Evolutionary conservation across 2,797 vertebrate species (phyloP).

Genomic region (Rhabdomys pumilio): DNA sequence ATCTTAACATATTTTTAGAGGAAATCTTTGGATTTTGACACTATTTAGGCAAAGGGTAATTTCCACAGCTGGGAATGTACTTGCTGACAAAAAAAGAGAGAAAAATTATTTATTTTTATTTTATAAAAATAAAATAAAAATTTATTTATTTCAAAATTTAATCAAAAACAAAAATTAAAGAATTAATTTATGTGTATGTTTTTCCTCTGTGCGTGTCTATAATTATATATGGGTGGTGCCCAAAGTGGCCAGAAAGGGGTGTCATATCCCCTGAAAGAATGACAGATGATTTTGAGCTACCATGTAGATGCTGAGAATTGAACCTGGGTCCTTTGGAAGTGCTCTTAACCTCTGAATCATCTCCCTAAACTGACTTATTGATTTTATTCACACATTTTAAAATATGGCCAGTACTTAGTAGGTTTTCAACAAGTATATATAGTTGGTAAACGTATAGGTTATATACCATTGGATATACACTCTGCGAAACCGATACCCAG

Average conservation of each 20-base stretch:
- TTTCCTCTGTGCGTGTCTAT: neutral
- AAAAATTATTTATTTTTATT: neutral
- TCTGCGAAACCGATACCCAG: neutral
- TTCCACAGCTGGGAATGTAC: neutral
- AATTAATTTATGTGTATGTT: neutral
- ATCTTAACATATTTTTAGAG: neutral
- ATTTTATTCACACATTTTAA: slow-evolving; percentile 32
- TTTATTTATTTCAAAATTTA: too few relatives aligned
- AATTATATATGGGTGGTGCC: too few relatives aligned
- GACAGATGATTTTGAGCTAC: too few relatives aligned
- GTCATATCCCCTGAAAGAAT: too few relatives aligned
- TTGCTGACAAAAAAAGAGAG: neutral
- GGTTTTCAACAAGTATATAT: neutral
- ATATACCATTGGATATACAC: neutral
- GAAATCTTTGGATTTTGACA: slow-evolving; percentile 48
- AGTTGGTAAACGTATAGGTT: neutral
- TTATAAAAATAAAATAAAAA: neutral
- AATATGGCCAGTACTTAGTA: neutral
- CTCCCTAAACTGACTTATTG: neutral
- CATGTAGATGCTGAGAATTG: neutral
- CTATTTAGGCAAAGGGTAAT: neutral
- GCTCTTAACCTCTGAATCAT: neutral
- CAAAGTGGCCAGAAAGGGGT: neutral
- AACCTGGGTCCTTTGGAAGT: neutral
- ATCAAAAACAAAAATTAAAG: too few relatives aligned